Conservation (phyloP, 92 coral and sea anemone species). For the Epizoanthus fatuus region DNA sequence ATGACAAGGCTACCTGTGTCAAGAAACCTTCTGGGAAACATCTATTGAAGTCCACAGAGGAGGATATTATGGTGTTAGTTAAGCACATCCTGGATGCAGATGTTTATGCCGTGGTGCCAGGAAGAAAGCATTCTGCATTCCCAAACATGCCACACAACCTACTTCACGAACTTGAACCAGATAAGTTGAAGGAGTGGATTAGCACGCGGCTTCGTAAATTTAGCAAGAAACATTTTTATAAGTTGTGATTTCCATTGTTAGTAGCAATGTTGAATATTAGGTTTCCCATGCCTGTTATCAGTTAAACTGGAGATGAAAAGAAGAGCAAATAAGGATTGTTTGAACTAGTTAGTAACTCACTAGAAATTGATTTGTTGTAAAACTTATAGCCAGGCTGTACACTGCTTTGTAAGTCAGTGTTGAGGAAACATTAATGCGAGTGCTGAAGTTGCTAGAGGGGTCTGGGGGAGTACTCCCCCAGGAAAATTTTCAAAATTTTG, state of each 20-base stretch:
- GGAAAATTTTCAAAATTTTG: too few species aligned
- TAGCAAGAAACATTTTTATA: constrained; percentile 20
- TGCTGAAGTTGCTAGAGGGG: too few species aligned
- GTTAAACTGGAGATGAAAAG: too few species aligned
- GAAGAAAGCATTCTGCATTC: constrained; percentile 54
- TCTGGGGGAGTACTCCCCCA: too few species aligned
- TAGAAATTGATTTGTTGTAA: too few species aligned
- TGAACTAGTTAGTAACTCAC: too few species aligned
- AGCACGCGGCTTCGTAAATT: not conserved
- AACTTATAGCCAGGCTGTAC: too few species aligned
- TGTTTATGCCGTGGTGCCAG: constrained; percentile 31
- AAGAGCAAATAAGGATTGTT: too few species aligned
- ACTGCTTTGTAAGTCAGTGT: too few species aligned
- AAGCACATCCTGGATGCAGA: constrained; percentile 44
- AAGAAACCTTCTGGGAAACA: constrained; percentile 62
- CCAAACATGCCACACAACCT: constrained; percentile 34
- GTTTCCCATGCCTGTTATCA: too few species aligned
- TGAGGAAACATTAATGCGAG: too few species aligned
- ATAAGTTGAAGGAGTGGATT: constrained; percentile 40
- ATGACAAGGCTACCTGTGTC: constrained; percentile 46
- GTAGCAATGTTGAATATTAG: too few species aligned
- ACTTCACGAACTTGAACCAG: constrained; percentile 5
- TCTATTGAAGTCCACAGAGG: constrained; percentile 45
- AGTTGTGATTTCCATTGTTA: not conserved
- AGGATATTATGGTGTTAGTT: constrained; percentile 43